Evolutionary conservation across 2,113 vertebrate genomes (phyloP).

Genomic region (Tetrax tetrax): DNA sequence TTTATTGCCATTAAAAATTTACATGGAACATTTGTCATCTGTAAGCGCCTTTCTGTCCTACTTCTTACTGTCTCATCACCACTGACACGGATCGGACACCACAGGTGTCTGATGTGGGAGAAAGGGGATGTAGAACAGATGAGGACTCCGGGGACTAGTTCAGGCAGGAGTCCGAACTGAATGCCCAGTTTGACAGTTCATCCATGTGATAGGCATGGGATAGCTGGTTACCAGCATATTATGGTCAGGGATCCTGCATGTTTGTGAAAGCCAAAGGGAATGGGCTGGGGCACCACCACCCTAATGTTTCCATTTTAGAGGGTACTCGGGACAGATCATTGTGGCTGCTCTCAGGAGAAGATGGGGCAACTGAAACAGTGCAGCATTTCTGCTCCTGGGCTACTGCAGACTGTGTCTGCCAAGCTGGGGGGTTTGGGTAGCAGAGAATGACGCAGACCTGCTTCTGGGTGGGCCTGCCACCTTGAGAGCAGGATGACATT

Average conservation of each 20-base stretch:
- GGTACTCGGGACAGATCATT: neutral
- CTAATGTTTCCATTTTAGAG: neutral
- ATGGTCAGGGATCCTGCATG: neutral
- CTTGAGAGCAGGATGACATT: neutral
- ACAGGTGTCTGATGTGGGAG: neutral
- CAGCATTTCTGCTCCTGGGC: neutral
- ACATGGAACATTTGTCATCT: slow-evolving; percentile 15
- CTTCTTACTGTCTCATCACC: neutral
- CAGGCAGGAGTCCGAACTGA: neutral
- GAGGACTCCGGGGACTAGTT: neutral
- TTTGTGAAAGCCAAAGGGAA: neutral
- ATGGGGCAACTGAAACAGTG: neutral
- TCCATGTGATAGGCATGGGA: neutral
- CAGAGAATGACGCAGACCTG: neutral
- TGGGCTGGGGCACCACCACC: neutral
- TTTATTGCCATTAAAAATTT: slow-evolving; percentile 70
- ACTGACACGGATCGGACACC: neutral
- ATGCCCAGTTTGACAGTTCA: neutral
- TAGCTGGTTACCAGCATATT: neutral
- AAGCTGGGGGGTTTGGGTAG: neutral
- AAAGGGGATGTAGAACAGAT: neutral
- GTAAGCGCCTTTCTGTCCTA: neutral
- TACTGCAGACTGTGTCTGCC: neutral
- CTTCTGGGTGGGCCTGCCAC: neutral
- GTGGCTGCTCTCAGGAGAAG: neutral